phyloP scores from a whole-genome alignment of 2,113 vertebrate species.

The Callorhinus ursinus region DNA sequence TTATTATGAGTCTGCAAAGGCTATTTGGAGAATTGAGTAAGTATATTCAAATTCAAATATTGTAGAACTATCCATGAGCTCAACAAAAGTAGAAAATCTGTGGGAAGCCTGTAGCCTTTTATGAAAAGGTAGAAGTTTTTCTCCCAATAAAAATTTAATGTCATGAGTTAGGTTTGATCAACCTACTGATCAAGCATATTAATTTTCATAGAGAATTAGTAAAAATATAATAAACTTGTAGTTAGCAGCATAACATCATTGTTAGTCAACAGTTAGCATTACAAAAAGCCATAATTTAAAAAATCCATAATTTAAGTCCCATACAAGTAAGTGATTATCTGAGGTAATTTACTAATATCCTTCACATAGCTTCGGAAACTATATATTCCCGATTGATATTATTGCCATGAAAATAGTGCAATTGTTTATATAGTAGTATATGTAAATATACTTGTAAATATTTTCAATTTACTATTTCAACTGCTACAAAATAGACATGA shows the following conservation, averaged over 20 bases:
- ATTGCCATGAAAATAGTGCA: slow-evolving; percentile 12
- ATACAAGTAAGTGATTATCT: neutral
- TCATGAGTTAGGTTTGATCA: neutral
- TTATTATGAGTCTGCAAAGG: neutral
- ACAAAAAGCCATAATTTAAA: neutral
- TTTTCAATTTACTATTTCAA: slow-evolving; percentile 12
- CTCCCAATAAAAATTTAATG: neutral
- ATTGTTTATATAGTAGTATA: neutral
- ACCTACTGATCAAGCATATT: neutral
- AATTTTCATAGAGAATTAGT: neutral
- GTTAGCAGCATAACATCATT: neutral
- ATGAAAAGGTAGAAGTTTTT: neutral
- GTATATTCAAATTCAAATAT: neutral
- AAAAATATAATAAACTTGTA: neutral
- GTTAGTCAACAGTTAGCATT: neutral
- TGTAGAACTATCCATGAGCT: neutral
- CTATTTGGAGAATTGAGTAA: neutral
- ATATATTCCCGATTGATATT: neutral
- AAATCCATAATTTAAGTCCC: neutral
- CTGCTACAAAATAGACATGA: slow-evolving; percentile 5
- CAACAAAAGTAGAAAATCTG: neutral
- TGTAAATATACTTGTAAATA: neutral
- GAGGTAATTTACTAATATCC: neutral
- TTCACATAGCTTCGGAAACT: neutral
- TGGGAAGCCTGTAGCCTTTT: neutral